Evolutionary conservation across 2,797 vertebrate species (phyloP), one percentile per base, ranked within the genome.

Genomic region (Clarias fuscus): DNA sequence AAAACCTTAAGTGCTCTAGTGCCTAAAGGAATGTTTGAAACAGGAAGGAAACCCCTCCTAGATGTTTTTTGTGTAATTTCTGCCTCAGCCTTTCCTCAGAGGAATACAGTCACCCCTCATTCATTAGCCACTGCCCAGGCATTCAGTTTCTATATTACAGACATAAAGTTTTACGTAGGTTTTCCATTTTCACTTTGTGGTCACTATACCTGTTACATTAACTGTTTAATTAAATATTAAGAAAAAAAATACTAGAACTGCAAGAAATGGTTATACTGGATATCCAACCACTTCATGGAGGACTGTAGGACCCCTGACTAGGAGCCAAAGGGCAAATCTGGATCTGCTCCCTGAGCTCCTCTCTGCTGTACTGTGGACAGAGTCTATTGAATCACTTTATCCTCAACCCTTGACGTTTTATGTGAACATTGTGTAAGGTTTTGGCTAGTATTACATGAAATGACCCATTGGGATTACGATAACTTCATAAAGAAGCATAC

Each of bases 21-120:
- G 58, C 53, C 70, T 56, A 27, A 53, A 40, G 8, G 5, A 68
- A 71, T 30, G 11, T 61, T 56, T 37, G 56, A 80, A 40, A 83
- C 30, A 76, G 86, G 85, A 89, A 90, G 90, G 90, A 90, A 90
- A 72, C 87, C 62, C 85, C 90, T 86, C 90, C 89, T 85, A 48
- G 2, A 11, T 2, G 22, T 24, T 33, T 1, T 22, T 82, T 56
- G 15, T 33, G 56, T 56, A 22, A 30, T 79, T 65, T 80, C 72
- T 73, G 5, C 18, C 30, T 64, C n/a, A 70, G 20, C 11, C 43
- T 71, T 78, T 84, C n/a, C 33, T 73, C 40, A 13, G n/a, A 33
- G 83, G 77, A 82, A 56, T 27, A 20, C 24, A 33, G 13, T 24
- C 10, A 84, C 7, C 56, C 22, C 18, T 64, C n/a, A 58, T 33